Evolutionary conservation across 2,888 invertebrate species (phyloP).

Genomic region (Ferrisia virgata): DNA sequence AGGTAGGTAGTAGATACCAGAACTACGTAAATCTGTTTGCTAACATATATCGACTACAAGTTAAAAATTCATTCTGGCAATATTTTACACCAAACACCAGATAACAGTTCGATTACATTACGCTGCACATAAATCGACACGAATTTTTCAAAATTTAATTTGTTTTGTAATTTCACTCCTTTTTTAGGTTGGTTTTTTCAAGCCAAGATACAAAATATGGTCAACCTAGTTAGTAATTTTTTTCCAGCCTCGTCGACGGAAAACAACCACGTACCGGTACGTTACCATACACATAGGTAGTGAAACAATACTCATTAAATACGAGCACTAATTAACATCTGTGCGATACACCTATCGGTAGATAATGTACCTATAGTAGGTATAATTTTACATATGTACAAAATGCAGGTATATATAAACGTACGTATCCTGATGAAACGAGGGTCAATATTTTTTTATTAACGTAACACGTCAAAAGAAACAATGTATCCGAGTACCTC

Average conservation of each 20-base stretch:
- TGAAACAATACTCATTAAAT: background rate
- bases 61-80: no score
- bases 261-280: background rate
- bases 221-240: no score
- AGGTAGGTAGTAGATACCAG: no score
- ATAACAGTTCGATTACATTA: no score
- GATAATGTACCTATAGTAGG: no score
- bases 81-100: no score
- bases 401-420: conserved; percentile 1
- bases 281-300: no score
- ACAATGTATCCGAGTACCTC: conserved; percentile 12
- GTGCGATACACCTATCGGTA: background rate
- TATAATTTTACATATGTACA: background rate
- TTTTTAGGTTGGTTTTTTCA: no score
- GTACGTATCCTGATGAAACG: background rate
- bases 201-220: no score
- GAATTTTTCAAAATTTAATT: background rate
- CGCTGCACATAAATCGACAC: no score
- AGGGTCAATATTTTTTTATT: conserved; percentile 6
- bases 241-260: background rate
- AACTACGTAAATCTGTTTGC: no score
- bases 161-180: background rate
- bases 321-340: conserved; percentile 15
- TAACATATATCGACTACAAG: no score
- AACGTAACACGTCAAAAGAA: background rate